Evolutionary conservation across 2,888 invertebrate species (phyloP).

Genomic region (Dynastes tityus): DNA sequence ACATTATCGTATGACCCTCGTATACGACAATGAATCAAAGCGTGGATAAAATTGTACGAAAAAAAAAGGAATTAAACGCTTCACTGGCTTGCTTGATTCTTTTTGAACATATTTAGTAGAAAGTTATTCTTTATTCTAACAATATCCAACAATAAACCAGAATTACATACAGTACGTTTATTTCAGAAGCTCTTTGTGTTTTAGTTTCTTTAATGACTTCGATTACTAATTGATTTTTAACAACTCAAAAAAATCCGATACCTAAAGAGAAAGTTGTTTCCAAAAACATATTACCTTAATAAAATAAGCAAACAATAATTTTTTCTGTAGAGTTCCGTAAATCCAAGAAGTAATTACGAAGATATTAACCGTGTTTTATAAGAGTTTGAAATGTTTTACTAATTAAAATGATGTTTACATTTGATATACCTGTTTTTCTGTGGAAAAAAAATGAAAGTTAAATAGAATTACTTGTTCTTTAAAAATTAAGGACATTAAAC

Average conservation of each 20-base stretch:
- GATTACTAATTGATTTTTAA: slow-evolving; percentile 35
- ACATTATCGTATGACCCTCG: neutral
- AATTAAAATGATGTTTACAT: too few relatives aligned
- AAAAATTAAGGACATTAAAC: neutral
- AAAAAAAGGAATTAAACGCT: slow-evolving; percentile 12
- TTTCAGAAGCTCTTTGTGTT: neutral
- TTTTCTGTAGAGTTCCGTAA: neutral
- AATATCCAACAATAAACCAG: neutral
- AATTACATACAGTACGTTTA: neutral
- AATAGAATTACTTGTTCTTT: neutral
- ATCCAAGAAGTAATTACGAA: neutral
- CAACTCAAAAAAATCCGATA: neutral
- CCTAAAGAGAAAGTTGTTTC: slow-evolving; percentile 22
- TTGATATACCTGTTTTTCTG: neutral
- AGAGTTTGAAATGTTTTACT: neutral
- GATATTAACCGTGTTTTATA: neutral
- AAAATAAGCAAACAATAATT: neutral
- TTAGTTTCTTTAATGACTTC: slow-evolving; percentile 7
- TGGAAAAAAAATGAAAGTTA: slow-evolving; percentile 6
- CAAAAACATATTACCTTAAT: slow-evolving; percentile 6
- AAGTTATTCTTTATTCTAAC: slow-evolving; percentile 10
- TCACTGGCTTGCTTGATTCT: slow-evolving; percentile 5
- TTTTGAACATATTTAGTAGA: slow-evolving; percentile 4
- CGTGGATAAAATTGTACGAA: neutral
- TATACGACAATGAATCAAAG: neutral